Evolutionary conservation across 2,888 invertebrate genomes (phyloP).

Genomic region (Watsonalla binaria): DNA sequence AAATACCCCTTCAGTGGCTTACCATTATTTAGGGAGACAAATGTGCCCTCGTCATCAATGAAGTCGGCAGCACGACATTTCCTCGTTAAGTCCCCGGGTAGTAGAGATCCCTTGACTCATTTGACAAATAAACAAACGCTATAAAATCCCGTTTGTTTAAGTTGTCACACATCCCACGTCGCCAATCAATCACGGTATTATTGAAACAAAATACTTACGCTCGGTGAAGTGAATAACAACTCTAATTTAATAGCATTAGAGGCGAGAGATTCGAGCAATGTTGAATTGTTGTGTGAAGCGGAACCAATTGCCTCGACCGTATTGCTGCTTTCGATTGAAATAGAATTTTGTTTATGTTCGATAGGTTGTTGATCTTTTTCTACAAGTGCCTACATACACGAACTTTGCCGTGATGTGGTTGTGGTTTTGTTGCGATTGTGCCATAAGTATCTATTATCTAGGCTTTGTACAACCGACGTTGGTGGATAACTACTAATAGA

Average conservation of each 20-base stretch:
- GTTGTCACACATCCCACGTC: conserved; percentile 44
- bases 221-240: conserved; percentile 32
- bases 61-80: conserved; percentile 57
- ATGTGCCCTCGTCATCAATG: conserved; percentile 47
- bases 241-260: conserved; percentile 40
- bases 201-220: conserved; percentile 40
- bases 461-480: too few species aligned
- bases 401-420: too few species aligned
- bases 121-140: conserved; percentile 55
- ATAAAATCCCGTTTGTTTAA: conserved; percentile 60
- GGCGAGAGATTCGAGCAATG: conserved; percentile 17
- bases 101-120: conserved; percentile 39
- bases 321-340: conserved; percentile 37
- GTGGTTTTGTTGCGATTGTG: too few species aligned
- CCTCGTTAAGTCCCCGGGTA: conserved; percentile 64
- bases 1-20: conserved; percentile 63
- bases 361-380: conserved; percentile 34
- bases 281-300: conserved; percentile 39
- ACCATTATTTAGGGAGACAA: conserved; percentile 65
- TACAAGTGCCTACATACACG: conserved; percentile 12
- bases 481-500: too few species aligned
- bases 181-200: conserved; percentile 55
- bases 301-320: conserved; percentile 33
- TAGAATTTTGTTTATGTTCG: conserved; percentile 38
- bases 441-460: too few species aligned